Base-by-base conservation (phyloP, 2,113 vertebrate species). In the Electrona antarctica region DNA sequence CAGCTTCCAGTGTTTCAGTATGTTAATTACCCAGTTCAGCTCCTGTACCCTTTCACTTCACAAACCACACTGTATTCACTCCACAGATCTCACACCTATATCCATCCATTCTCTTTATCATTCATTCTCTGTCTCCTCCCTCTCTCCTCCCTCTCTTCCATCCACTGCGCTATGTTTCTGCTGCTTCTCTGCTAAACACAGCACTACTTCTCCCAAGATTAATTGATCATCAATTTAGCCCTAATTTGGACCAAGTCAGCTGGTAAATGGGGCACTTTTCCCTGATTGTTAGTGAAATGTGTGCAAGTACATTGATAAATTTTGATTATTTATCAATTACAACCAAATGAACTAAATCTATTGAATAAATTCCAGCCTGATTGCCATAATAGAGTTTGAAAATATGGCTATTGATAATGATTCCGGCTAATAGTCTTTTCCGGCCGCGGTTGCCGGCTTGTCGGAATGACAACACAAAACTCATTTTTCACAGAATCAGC, bases 281-380 rank as follows among this genome's bases (percentile, higher is more conserved):
- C 97, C 97, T 99, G 97, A 99, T 98, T 99, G 97, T 98, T 98
- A 98, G 96, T 98, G 97, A 99, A 99, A 98, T 97, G 95, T 98
- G 97, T 96, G 96, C 96, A 96, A 96, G 97, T 97, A 97, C 96
- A 97, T 98, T 98, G 98, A 99, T 98, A 98, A 94, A 98, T 98
- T 99, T 97, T 96, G 96, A 98, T 99, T 99, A 99, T 99, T 99
- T 98, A 98, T 99, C 97, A 99, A 98, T 99, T 99, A 98, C 96
- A 93, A 93, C 94, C 96, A 98, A 99, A 99, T 98, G 94, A 98
- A 97, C 95, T 98, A 98, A 97, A 98, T 98, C 95, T 98, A 98
- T 97, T 98, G 96, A 98, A 98, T 98, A 98, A 97, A 97, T 97
- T 97, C 94, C 88, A 95, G 93, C 94, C 96, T 98, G 96, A 98